Conservation (phyloP, 2,888 invertebrate species). For the Anthophora plumipes region DNA sequence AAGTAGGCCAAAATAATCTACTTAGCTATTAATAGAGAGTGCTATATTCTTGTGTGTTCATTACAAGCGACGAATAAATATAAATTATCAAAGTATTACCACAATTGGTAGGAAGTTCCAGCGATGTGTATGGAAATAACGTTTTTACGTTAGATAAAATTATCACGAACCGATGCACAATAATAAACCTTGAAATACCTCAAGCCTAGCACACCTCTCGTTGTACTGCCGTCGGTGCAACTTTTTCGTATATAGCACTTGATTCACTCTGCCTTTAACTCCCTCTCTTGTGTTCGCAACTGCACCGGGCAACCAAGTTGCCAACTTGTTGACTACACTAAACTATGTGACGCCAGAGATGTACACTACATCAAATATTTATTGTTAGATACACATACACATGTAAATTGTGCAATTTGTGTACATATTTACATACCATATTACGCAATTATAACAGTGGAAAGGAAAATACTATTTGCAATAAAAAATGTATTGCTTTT, state of each 20-base stretch:
- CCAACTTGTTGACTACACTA: slow-evolving; percentile 43
- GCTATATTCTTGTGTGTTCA: background rate
- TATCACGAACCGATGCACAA: slow-evolving; percentile 8
- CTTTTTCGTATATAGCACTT: slow-evolving; percentile 24
- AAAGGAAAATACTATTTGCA: background rate
- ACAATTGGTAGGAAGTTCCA: background rate
- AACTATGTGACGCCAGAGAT: slow-evolving; percentile 18
- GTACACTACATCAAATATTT: background rate
- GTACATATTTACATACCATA: background rate
- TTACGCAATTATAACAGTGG: background rate
- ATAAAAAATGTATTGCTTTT: background rate
- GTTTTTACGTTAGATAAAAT: background rate
- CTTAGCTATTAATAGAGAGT: slow-evolving; percentile 47
- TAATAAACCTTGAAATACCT: slow-evolving; percentile 23
- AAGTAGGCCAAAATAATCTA: slow-evolving; percentile 65
- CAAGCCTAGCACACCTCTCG: slow-evolving; percentile 24
- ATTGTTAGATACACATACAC: background rate
- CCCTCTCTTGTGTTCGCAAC: slow-evolving; percentile 30
- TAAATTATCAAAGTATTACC: slow-evolving; percentile 24
- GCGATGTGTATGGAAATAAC: background rate
- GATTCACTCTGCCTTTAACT: slow-evolving; percentile 35
- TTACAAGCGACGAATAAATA: background rate
- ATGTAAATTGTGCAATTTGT: background rate
- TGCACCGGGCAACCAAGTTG: slow-evolving; percentile 28
- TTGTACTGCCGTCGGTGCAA: slow-evolving; percentile 25